These are phyloP conservation scores for Leptothorax acervorum DNA, from an alignment of 2,888 invertebrate species.

Conservation along the genomic window DNA sequence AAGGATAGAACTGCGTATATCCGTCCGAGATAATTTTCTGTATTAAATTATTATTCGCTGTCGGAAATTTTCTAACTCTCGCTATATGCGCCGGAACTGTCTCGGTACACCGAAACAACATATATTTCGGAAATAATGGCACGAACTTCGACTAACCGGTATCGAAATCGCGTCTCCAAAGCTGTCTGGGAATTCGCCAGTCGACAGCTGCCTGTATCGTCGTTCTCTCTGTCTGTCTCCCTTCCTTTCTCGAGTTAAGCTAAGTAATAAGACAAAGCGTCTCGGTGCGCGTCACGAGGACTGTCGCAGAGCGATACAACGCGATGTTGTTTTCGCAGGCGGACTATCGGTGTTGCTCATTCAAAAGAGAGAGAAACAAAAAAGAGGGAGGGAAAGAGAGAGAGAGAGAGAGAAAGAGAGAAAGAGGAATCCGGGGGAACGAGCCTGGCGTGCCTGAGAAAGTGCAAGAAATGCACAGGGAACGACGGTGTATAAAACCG, in stretches of 20 bases:
- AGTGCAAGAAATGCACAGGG: constrained; percentile 36
- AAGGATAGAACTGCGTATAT: constrained; percentile 2
- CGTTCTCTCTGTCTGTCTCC: constrained; percentile 9
- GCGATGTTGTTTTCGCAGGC: constrained; percentile 34
- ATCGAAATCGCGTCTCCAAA: constrained; percentile 33
- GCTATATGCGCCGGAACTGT: background rate
- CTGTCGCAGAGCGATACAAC: constrained; percentile 34
- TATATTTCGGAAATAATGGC: constrained; percentile 7
- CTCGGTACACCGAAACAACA: background rate
- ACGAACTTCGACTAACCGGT: constrained; percentile 19
- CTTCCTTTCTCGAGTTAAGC: background rate
- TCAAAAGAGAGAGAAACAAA: constrained; percentile 17
- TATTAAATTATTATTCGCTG: constrained; percentile 38
- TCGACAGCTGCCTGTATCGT: constrained; percentile 22
- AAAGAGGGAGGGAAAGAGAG: background rate
- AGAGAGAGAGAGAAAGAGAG: background rate
- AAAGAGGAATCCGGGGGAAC: constrained; percentile 16
- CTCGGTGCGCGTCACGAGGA: constrained; percentile 38
- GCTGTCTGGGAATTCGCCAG: constrained; percentile 36
- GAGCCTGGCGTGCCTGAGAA: constrained; percentile 8
- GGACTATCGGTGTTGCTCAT: background rate
- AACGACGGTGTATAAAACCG: constrained; percentile 75
- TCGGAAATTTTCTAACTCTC: constrained; percentile 12
- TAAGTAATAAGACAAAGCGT: constrained; percentile 44
- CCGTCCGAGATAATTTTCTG: constrained; percentile 1